Percentiles rank a stretch among this genome's conserved stretches.
phyloP scores from a whole-genome alignment of 2,888 invertebrate genomes.

The Colletes collaris region DNA sequence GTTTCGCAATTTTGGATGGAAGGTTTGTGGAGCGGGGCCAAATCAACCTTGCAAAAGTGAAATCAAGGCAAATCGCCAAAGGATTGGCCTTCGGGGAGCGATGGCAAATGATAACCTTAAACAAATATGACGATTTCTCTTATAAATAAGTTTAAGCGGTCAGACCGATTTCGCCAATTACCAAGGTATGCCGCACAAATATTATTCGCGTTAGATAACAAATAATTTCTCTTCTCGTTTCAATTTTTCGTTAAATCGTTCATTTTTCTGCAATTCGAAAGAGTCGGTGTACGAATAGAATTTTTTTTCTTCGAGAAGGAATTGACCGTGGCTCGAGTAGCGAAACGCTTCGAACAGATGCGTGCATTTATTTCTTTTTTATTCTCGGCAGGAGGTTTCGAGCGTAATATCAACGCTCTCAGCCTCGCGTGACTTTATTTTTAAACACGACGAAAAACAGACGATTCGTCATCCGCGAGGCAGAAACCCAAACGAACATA shows the following conservation, averaged over 20 bases:
- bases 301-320: neutral
- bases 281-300: neutral
- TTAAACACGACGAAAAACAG: slow-evolving; percentile 58
- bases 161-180: neutral
- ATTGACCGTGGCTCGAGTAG: neutral
- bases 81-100: slow-evolving; percentile 51
- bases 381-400: slow-evolving; percentile 39
- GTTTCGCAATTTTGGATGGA: slow-evolving; percentile 57
- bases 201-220: neutral
- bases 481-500: slow-evolving; percentile 21
- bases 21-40: slow-evolving; percentile 41
- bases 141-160: slow-evolving; percentile 25
- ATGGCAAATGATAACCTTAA: slow-evolving; percentile 40
- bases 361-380: slow-evolving; percentile 44
- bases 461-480: slow-evolving; percentile 54
- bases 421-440: slow-evolving; percentile 54
- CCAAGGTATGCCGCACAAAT: neutral
- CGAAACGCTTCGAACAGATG: slow-evolving; percentile 22
- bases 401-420: slow-evolving; percentile 41
- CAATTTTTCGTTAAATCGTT: no score
- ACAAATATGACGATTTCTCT: slow-evolving; percentile 30
- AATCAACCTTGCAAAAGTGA: slow-evolving; percentile 49
- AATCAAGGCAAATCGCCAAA: slow-evolving; percentile 64
- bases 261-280: neutral
- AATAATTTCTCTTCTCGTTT: neutral